Conservation (phyloP, 2,113 vertebrate genomes). For the Bubo blakistoni region DNA sequence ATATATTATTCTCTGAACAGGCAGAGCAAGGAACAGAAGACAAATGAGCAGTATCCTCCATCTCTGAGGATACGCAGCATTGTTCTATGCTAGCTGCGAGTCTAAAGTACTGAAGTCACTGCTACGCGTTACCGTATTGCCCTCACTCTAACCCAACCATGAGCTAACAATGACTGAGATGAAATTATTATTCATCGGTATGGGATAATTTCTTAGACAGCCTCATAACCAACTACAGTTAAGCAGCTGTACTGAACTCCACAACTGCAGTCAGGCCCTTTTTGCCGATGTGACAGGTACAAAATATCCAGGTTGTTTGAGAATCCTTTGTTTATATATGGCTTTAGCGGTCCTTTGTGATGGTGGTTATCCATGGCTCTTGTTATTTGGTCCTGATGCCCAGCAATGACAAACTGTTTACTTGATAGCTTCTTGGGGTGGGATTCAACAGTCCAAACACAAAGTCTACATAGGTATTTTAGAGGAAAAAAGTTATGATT, state of each 20-base stretch:
- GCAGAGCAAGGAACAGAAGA: not conserved
- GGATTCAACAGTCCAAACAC: not conserved
- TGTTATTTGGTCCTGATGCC: not conserved
- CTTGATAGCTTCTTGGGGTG: not conserved
- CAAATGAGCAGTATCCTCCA: not conserved
- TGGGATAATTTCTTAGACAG: not conserved
- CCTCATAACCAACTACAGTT: not conserved
- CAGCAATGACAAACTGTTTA: not conserved
- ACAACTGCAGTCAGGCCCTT: not conserved
- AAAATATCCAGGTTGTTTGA: not conserved
- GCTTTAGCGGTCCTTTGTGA: not conserved
- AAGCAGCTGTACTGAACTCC: not conserved
- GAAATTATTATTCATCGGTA: not conserved
- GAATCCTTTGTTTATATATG: not conserved
- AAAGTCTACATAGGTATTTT: not conserved
- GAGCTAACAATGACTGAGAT: not conserved
- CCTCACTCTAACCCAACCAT: not conserved
- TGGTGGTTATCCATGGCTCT: not conserved
- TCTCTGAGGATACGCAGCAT: not conserved
- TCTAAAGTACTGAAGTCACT: not conserved
- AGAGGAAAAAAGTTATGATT: not conserved
- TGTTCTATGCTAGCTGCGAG: not conserved
- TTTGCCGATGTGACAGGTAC: not conserved
- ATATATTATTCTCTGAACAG: not conserved
- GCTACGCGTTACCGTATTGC: not conserved